These are phyloP conservation scores for Drosophila navojoa DNA, from an alignment of 1,140 invertebrate species.

Conservation along the genomic window DNA sequence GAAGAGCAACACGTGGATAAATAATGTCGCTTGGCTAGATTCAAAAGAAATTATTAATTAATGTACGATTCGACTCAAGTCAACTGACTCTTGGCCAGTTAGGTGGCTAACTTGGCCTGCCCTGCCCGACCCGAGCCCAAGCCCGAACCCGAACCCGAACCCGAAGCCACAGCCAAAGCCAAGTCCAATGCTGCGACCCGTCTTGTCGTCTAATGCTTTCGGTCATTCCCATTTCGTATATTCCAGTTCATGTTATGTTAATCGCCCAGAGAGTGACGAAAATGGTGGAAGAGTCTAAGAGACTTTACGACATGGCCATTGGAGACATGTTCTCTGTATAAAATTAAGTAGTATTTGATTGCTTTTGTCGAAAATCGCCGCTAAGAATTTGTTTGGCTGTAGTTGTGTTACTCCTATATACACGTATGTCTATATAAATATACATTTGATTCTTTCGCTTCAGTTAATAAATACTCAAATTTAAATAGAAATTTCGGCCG, in stretches of 20 bases:
- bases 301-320: constrained; percentile 45
- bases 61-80: constrained; percentile 47
- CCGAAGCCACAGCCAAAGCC: no score
- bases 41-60: constrained; percentile 75
- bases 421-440: no score
- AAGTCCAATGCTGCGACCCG: background rate
- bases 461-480: constrained; percentile 53
- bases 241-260: constrained; percentile 80
- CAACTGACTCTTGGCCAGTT: constrained; percentile 14
- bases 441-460: constrained; percentile 41
- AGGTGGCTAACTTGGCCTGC: background rate
- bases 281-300: constrained; percentile 32
- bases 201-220: constrained; percentile 14
- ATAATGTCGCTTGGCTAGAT: constrained; percentile 70
- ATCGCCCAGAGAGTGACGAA: constrained; percentile 50
- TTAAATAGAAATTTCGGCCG: constrained; percentile 56
- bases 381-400: constrained; percentile 65
- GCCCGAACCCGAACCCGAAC: background rate
- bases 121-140: constrained; percentile 2
- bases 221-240: constrained; percentile 70
- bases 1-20: constrained; percentile 39
- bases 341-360: constrained; percentile 76
- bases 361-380: constrained; percentile 57
- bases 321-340: constrained; percentile 76
- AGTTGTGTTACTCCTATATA: constrained; percentile 61